Conservation (phyloP, 2,797 vertebrate genomes). For the Gallirallus australis region DNA sequence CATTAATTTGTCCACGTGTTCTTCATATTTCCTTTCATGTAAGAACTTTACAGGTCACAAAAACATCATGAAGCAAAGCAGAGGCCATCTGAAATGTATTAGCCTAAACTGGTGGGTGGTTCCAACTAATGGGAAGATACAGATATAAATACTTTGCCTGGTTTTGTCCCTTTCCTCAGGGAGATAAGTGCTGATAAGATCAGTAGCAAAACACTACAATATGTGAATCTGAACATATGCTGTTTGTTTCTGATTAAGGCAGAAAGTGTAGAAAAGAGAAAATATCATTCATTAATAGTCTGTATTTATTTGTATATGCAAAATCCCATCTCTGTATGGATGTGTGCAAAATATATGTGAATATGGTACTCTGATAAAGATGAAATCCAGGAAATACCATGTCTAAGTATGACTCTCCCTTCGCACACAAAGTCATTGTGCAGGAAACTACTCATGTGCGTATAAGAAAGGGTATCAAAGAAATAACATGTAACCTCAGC, state of each 20-base stretch:
- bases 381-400: background rate
- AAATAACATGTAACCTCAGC: background rate
- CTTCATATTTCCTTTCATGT: background rate
- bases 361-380: background rate
- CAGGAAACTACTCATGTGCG: background rate
- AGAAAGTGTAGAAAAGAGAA: background rate
- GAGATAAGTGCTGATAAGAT: background rate
- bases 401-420: background rate
- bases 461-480: background rate
- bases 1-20: background rate
- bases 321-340: background rate
- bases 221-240: background rate
- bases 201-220: background rate
- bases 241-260: background rate
- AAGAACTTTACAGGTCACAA: background rate
- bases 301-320: background rate
- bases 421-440: background rate
- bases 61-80: background rate
- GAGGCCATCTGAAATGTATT: background rate
- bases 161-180: background rate
- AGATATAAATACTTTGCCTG: background rate
- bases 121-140: background rate
- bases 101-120: background rate
- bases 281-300: background rate
- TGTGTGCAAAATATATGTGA: background rate